Base-by-base conservation (phyloP, 2,113 vertebrate genomes). In the Geococcyx californianus region DNA sequence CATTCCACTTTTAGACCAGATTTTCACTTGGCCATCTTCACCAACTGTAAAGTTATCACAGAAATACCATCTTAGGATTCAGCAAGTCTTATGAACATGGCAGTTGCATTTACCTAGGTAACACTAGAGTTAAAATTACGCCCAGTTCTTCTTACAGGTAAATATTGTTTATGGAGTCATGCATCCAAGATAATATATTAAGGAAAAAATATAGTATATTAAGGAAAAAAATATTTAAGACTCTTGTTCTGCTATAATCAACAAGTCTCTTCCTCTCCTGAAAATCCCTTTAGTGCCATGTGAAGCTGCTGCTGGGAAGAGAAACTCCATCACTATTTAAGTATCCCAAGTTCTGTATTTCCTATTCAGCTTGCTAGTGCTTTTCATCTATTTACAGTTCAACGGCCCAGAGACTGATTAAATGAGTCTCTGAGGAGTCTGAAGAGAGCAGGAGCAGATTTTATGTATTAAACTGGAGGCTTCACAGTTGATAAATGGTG, bases 1-100 rank as follows among this genome's bases (percentile, higher is more conserved):
- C 99, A 99, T 99, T 59, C 99, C 99, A 96, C 97, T 99, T 97
- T 99, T 99, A 62, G 99, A 99, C 99, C 99, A 99, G 96, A 99
- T 99, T 98, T 99, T 99, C 90, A 99, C 98, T 97, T 99, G 99
- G 26, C 99, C 99, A 95, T 99, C 99, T 97, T 99, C 99, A 96
- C 99, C 99, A 98, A 97, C 99, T 99, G 95, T 38, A 92, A 96
- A 88, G 94, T 67, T 33, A 96, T 13, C 74, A 94, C 10, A 85
- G 56, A 62, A 84, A 74, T 47, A 62, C 42, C n/a, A 78, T n/a
- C 36, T 47, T 55, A 24, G 17, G 17, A 63, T 7, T 23, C 42
- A 78, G 25, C 16, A 47, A 51, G 2, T 13, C 40, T 56, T 64
- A 64, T 9, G 90, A 62, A 74, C 5, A 29, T 1, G 13, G 44